Percentiles rank a stretch among this genome's conserved stretches.
These are phyloP conservation scores for Tympanoctomys barrerae DNA, from an alignment of 2,797 vertebrate species.

Conservation along the genomic window DNA sequence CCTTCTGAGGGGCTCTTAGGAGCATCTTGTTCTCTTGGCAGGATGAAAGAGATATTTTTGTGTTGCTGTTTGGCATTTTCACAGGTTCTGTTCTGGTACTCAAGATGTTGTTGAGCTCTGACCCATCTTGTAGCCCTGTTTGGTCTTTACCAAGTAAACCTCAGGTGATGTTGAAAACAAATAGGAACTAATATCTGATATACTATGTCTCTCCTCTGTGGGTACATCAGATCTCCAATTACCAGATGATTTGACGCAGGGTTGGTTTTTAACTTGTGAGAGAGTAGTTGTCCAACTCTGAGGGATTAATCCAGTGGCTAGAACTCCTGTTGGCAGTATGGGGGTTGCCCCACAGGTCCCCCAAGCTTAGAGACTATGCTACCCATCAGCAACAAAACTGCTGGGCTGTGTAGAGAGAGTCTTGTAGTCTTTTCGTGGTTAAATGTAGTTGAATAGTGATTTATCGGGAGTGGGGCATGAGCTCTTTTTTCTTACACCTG, in stretches of 20 bases:
- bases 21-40: conserved; percentile 64
- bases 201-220: not conserved
- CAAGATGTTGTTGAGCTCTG: not conserved
- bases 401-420: conserved; percentile 18
- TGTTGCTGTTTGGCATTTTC: conserved; percentile 41
- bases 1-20: conserved; percentile 59
- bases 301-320: conserved; percentile 60
- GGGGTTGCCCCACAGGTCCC: conserved; percentile 52
- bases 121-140: conserved; percentile 50
- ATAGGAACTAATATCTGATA: conserved; percentile 67
- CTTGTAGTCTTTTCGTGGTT: not conserved
- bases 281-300: not conserved
- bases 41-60: conserved; percentile 46
- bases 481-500: conserved; percentile 58
- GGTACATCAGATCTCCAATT: conserved; percentile 69
- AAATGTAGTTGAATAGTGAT: not conserved
- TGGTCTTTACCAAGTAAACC: conserved; percentile 66
- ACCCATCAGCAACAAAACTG: conserved; percentile 44
- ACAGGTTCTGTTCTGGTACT: conserved; percentile 34
- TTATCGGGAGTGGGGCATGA: not conserved
- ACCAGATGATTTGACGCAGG: conserved; percentile 27
- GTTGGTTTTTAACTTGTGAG: conserved; percentile 58
- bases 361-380: not conserved
- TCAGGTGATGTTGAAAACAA: conserved; percentile 71
- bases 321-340: not conserved